Conservation (phyloP, 2,797 vertebrate genomes). For the Ctenochaetus hawaiiensis region DNA sequence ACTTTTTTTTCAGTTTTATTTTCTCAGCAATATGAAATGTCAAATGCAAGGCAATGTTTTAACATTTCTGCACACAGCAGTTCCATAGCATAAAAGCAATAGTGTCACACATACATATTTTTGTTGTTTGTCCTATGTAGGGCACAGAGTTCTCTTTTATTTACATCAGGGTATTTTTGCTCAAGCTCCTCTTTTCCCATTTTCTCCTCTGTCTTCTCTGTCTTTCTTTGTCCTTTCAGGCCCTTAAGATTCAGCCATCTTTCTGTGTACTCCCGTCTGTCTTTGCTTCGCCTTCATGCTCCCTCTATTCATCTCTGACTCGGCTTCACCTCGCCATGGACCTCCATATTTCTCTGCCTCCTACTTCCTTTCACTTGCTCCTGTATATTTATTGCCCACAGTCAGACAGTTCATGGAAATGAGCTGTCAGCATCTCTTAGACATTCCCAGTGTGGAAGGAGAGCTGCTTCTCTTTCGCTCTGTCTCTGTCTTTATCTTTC, state of each 20-base stretch:
- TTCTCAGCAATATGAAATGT: neutral
- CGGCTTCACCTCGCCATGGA: constrained; percentile 26
- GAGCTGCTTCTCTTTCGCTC: constrained; percentile 30
- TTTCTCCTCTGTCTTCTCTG: constrained; percentile 2
- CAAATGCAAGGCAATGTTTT: neutral
- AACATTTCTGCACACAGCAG: neutral
- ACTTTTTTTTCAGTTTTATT: neutral
- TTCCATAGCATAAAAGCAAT: neutral
- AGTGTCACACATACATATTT: neutral
- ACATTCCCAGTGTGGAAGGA: constrained; percentile 41
- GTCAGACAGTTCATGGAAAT: constrained; percentile 61
- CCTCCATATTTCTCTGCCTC: constrained; percentile 41
- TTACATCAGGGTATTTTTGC: constrained; percentile 19
- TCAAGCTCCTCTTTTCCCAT: neutral
- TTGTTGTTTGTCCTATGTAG: constrained; percentile 35
- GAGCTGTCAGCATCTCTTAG: constrained; percentile 61
- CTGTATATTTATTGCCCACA: constrained; percentile 40
- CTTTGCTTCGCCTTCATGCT: constrained; percentile 21
- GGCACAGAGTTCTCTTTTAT: constrained; percentile 13
- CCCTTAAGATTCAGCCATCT: constrained; percentile 6
- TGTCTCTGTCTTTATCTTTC: constrained; percentile 15
- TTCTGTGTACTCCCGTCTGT: constrained; percentile 20
- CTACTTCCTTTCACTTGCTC: constrained; percentile 30
- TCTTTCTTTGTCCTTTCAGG: constrained; percentile 41
- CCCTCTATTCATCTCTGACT: constrained; percentile 29